Conservation (phyloP, 2,797 vertebrate species). For the Hypotaenidia philippensis region DNA sequence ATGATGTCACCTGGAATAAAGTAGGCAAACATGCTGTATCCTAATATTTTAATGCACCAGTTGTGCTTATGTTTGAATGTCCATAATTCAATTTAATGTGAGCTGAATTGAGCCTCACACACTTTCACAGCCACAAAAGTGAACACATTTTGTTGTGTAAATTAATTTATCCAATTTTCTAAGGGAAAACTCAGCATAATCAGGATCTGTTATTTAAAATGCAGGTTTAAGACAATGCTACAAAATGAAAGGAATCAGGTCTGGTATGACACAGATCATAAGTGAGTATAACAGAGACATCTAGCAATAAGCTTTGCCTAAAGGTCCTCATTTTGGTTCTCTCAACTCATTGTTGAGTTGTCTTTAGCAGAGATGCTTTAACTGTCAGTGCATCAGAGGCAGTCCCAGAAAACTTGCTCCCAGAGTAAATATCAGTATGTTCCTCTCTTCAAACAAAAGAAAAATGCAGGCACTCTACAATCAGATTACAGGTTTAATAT, state of each 20-base stretch:
- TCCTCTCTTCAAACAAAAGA: neutral
- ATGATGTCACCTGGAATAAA: neutral
- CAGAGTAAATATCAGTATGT: neutral
- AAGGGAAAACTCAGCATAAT: neutral
- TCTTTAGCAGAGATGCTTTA: neutral
- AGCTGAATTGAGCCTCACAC: neutral
- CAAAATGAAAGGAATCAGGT: neutral
- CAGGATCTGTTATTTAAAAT: neutral
- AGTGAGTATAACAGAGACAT: neutral
- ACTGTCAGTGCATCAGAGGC: neutral
- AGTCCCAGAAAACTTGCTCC: neutral
- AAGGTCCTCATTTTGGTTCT: neutral
- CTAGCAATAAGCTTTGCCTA: neutral
- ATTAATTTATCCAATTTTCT: neutral
- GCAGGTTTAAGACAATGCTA: neutral
- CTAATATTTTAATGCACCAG: neutral
- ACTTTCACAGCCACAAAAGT: neutral
- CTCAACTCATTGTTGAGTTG: neutral
- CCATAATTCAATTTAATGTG: neutral
- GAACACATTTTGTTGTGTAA: neutral
- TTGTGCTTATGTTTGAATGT: neutral
- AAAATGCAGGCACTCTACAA: neutral
- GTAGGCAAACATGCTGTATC: neutral
- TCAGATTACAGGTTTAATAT: constrained; percentile 23
- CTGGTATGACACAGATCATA: neutral